Conservation (phyloP, 2,797 vertebrate genomes). For the Bovichtus variegatus region DNA sequence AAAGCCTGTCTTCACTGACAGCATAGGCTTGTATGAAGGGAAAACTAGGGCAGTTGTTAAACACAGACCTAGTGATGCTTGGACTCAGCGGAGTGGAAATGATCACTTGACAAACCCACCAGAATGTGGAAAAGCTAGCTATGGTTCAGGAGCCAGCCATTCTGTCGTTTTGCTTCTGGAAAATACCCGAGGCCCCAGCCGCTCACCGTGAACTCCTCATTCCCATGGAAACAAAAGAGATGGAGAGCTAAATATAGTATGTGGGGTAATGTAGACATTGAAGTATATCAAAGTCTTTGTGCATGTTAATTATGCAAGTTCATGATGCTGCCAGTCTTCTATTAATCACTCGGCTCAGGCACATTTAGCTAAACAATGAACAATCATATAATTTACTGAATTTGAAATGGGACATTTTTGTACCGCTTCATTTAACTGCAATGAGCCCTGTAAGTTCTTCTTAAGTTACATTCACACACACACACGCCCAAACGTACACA, state of each 20-base stretch:
- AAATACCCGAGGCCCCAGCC: conserved; percentile 63
- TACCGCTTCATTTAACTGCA: background rate
- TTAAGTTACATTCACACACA: background rate
- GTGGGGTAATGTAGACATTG: conserved; percentile 42
- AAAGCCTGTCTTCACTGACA: conserved; percentile 34
- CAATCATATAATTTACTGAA: background rate
- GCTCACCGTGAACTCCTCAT: conserved; percentile 60
- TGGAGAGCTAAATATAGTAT: conserved; percentile 70
- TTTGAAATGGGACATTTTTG: background rate
- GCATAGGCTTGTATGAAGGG: conserved; percentile 10
- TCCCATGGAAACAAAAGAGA: conserved; percentile 79
- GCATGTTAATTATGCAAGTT: conserved; percentile 30
- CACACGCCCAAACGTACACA: background rate
- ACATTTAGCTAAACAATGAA: conserved; percentile 15
- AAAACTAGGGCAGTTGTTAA: conserved; percentile 71
- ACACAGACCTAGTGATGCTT: conserved; percentile 66
- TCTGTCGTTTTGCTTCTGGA: conserved; percentile 64
- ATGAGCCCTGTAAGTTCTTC: background rate
- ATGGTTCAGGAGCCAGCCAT: conserved; percentile 46
- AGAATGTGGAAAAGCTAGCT: conserved; percentile 64
- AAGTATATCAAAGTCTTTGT: conserved; percentile 34
- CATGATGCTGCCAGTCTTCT: conserved; percentile 7
- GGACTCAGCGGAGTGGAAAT: conserved; percentile 68
- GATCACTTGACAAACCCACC: conserved; percentile 74
- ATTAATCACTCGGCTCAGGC: conserved; percentile 12